Percentiles rank a stretch among this genome's conserved stretches.
Conservation (phyloP, 2,113 vertebrate genomes). For the Tympanuchus pallidicinctus region DNA sequence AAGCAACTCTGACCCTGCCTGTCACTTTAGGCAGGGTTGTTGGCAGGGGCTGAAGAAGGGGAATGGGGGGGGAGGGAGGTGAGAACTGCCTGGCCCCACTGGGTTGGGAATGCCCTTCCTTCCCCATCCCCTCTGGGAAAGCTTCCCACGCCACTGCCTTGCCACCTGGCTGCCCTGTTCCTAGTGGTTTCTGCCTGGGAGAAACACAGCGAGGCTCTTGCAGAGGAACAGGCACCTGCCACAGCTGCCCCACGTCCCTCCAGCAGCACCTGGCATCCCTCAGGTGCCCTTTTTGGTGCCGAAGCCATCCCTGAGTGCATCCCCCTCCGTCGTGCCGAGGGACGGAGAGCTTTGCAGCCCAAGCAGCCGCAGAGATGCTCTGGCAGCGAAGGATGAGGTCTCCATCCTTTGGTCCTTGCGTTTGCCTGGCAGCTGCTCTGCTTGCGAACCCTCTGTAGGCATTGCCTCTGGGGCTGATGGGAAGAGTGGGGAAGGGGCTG, state of each 20-base stretch:
- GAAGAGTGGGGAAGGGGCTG: neutral
- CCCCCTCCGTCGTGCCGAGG: neutral
- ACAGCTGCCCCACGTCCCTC: neutral
- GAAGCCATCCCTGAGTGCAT: neutral
- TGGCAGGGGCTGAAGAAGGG: neutral
- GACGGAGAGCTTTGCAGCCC: conserved; percentile 16
- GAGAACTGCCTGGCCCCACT: neutral
- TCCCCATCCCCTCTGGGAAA: neutral
- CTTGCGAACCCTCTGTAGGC: neutral
- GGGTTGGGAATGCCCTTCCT: neutral
- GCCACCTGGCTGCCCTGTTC: neutral
- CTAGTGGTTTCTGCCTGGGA: conserved; percentile 7
- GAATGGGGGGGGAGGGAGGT: neutral
- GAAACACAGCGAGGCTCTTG: neutral
- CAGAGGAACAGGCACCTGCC: neutral
- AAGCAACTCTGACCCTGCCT: conserved; percentile 48
- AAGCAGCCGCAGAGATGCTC: neutral
- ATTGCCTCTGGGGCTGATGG: neutral
- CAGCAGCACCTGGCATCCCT: neutral
- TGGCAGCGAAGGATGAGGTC: neutral
- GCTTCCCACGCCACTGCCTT: neutral
- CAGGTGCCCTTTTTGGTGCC: neutral
- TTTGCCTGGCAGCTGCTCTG: neutral
- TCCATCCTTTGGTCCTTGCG: neutral
- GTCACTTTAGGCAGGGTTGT: neutral